Conservation (phyloP, 2,113 vertebrate genomes). For the Calyptomena viridis region DNA sequence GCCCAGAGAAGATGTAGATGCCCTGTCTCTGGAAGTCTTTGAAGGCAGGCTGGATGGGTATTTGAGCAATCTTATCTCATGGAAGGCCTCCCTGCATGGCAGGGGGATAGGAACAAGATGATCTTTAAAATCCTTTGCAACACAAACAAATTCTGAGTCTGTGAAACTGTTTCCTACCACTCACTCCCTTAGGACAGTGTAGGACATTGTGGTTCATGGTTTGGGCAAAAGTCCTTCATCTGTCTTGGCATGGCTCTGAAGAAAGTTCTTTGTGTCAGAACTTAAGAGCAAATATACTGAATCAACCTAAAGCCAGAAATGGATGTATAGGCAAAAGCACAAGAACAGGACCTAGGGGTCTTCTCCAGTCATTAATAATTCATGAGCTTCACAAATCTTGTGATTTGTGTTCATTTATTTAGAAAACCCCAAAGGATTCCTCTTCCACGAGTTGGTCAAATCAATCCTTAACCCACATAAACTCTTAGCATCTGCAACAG, state of each 20-base stretch:
- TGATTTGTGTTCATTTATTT: not conserved
- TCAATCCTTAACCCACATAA: not conserved
- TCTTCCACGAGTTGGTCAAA: not conserved
- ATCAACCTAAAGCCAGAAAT: not conserved
- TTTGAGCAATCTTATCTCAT: not conserved
- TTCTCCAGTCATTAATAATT: not conserved
- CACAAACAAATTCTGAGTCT: not conserved
- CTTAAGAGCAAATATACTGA: not conserved
- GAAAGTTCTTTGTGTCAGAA: not conserved
- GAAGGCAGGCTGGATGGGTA: not conserved
- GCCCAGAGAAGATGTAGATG: not conserved
- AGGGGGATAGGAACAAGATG: not conserved
- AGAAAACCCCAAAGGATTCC: not conserved
- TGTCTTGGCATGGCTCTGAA: not conserved
- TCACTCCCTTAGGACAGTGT: not conserved
- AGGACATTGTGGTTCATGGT: not conserved
- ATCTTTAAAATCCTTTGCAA: not conserved
- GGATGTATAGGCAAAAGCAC: not conserved
- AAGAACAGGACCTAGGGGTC: not conserved
- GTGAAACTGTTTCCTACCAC: not conserved
- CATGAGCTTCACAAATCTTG: not conserved
- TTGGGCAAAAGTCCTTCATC: not conserved
- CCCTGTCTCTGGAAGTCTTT: not conserved
- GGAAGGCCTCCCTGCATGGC: not conserved
- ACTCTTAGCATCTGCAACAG: not conserved